Evolutionary conservation across 35 echinoderm and acorn worm genomes (phyloP).

Genomic region (Strongylocentrotus purpuratus): DNA sequence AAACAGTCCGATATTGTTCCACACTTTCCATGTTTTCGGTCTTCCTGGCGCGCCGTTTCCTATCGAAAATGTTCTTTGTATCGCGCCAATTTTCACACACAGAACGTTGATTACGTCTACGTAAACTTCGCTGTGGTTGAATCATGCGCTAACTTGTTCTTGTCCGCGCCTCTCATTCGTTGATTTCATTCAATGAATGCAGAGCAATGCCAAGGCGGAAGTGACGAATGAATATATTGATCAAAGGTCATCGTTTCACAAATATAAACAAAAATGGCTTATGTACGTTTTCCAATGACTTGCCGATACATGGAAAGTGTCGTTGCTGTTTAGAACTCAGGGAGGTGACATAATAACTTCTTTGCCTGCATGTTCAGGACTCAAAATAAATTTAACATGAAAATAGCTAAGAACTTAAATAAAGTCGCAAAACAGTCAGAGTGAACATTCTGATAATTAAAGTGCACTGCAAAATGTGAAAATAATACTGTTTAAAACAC

Average conservation of each 20-base stretch:
- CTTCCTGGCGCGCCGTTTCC: neutral
- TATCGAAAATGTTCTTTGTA: slow-evolving; percentile 43
- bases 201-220: neutral
- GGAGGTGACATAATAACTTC: too few species aligned
- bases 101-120: neutral
- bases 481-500: too few species aligned
- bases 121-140: slow-evolving; percentile 28
- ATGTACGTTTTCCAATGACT: neutral
- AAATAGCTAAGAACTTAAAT: too few species aligned
- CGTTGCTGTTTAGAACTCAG: too few species aligned
- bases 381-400: too few species aligned
- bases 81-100: neutral
- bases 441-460: too few species aligned
- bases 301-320: too few species aligned
- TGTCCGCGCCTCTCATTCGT: slow-evolving; percentile 15
- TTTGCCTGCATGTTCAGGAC: too few species aligned
- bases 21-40: slow-evolving; percentile 49
- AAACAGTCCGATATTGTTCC: slow-evolving; percentile 65
- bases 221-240: slow-evolving; percentile 48
- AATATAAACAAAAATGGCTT: neutral
- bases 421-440: too few species aligned
- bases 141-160: slow-evolving; percentile 49
- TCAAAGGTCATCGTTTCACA: neutral
- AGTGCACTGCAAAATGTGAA: too few species aligned
- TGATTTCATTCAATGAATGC: slow-evolving; percentile 45